Conservation (phyloP, 2,113 vertebrate species). For the Nyctereutes procyonoides region DNA sequence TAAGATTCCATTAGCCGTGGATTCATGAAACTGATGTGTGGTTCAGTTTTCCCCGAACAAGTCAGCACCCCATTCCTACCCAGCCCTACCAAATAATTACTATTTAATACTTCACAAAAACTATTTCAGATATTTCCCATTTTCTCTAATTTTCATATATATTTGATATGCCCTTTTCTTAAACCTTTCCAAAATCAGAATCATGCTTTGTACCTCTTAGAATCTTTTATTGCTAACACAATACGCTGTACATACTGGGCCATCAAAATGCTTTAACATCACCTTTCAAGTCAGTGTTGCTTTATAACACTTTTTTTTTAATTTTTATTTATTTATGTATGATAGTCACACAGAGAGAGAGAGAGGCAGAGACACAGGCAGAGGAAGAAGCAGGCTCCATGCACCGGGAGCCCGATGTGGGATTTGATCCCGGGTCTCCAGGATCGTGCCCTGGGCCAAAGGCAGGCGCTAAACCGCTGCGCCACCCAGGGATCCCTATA, state of each 20-base stretch:
- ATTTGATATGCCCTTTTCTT: background rate
- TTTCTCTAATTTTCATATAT: background rate
- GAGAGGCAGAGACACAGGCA: no score
- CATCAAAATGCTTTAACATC: background rate
- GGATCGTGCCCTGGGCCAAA: no score
- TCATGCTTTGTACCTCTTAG: background rate
- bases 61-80: background rate
- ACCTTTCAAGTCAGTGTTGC: background rate
- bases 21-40: background rate
- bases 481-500: no score
- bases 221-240: background rate
- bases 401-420: no score
- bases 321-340: no score
- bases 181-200: slow-evolving; percentile 22
- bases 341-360: no score
- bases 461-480: no score
- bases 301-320: background rate
- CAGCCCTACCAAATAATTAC: background rate
- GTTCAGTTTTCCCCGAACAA: background rate
- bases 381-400: no score
- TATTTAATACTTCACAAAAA: background rate
- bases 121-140: background rate
- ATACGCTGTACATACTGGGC: background rate
- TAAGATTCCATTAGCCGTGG: background rate
- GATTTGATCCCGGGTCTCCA: no score